A percentile compares a stretch with the other conserved stretches of the same genome.
Conservation (phyloP, 2,797 vertebrate genomes). For the Acanthurus tractus region DNA sequence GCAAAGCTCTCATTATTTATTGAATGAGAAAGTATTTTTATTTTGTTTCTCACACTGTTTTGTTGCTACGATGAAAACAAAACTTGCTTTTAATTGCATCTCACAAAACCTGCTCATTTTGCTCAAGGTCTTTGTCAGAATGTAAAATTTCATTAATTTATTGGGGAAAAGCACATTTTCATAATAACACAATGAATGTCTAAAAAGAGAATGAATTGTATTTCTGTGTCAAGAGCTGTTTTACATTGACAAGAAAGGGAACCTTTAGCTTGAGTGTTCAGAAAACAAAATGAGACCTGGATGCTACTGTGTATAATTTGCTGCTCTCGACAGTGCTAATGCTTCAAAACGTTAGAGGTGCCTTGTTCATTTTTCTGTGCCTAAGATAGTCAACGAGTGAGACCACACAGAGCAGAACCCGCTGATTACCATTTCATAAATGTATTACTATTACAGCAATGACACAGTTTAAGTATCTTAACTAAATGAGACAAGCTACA, state of each 20-base stretch:
- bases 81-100: constrained; percentile 55
- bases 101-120: constrained; percentile 60
- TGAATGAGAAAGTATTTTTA: constrained; percentile 65
- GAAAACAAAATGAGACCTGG: constrained; percentile 71
- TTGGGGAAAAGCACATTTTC: constrained; percentile 84
- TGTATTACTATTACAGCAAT: constrained; percentile 64
- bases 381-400: constrained; percentile 80
- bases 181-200: constrained; percentile 77
- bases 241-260: constrained; percentile 71
- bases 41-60: constrained; percentile 46
- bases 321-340: constrained; percentile 84
- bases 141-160: constrained; percentile 74
- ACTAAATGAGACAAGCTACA: constrained; percentile 70
- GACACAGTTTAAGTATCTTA: constrained; percentile 72
- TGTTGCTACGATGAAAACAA: constrained; percentile 68
- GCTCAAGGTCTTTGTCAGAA: constrained; percentile 74
- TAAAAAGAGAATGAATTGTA: constrained; percentile 70
- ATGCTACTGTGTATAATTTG: constrained; percentile 84
- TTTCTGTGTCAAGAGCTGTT: constrained; percentile 69
- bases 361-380: constrained; percentile 89
- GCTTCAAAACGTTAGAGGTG: constrained; percentile 87
- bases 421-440: constrained; percentile 72
- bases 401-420: constrained; percentile 68
- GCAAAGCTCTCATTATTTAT: constrained; percentile 81
- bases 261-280: constrained; percentile 61